Evolutionary conservation across 2,888 invertebrate species (phyloP).

Genomic region (Pheosia gnoma): DNA sequence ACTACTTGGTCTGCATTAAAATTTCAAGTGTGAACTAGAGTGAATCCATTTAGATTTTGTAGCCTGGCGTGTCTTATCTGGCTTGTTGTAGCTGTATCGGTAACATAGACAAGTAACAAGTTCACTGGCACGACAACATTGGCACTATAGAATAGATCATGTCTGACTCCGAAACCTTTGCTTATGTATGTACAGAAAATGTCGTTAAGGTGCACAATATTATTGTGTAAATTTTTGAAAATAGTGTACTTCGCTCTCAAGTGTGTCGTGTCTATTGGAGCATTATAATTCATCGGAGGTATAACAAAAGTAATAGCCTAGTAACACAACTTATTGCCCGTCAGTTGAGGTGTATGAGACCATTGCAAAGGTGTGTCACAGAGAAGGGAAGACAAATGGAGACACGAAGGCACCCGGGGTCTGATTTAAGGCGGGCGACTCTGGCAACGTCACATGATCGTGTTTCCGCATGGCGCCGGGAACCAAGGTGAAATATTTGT

Average conservation of each 20-base stretch:
- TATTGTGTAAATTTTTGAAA: not conserved
- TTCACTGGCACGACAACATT: constrained; percentile 62
- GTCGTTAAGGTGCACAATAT: constrained; percentile 13
- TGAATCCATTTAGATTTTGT: constrained; percentile 34
- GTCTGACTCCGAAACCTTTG: constrained; percentile 43
- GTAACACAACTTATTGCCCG: constrained; percentile 47
- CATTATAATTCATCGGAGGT: constrained; percentile 31
- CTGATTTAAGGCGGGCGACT: constrained; percentile 45
- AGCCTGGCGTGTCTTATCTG: constrained; percentile 58
- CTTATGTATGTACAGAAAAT: constrained; percentile 39
- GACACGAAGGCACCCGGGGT: constrained; percentile 27
- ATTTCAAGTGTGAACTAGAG: constrained; percentile 33
- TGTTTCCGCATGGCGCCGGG: constrained; percentile 57
- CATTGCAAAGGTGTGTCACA: constrained; percentile 23
- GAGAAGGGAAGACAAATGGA: constrained; percentile 37
- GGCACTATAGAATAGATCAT: constrained; percentile 38
- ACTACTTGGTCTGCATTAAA: constrained; percentile 29
- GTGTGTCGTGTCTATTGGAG: constrained; percentile 4
- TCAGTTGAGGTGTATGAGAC: constrained; percentile 28
- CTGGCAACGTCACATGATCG: constrained; percentile 34
- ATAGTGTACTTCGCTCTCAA: not conserved
- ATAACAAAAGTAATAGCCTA: constrained; percentile 43
- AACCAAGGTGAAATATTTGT: constrained; percentile 76
- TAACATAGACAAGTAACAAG: constrained; percentile 61
- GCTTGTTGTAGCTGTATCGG: constrained; percentile 56